Percentiles rank a stretch among this genome's conserved stretches.
These are phyloP conservation scores for Mormyrops attenuatus DNA, from an alignment of 2,797 vertebrate genomes.

Conservation along the genomic window DNA sequence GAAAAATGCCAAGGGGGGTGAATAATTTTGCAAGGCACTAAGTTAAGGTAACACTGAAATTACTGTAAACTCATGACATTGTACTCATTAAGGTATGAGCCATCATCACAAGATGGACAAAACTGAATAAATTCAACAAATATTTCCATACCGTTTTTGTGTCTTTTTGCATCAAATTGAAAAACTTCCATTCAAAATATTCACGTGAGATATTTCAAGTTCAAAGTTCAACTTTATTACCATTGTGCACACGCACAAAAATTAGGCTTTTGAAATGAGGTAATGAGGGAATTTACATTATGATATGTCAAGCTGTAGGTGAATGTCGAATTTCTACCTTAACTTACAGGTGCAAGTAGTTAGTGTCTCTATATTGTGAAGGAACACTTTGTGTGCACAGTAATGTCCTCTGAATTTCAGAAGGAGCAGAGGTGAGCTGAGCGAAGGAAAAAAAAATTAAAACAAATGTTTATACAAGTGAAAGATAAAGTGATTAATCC, in stretches of 20 bases:
- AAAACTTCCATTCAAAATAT: neutral
- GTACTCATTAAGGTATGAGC: neutral
- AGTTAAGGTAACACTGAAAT: neutral
- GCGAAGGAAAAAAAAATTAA: neutral
- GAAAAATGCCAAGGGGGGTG: neutral
- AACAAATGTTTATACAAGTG: neutral
- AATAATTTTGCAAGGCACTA: neutral
- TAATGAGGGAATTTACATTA: neutral
- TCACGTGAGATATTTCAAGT: neutral
- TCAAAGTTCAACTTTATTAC: neutral
- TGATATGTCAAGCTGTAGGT: neutral
- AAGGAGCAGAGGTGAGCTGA: neutral
- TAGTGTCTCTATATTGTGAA: neutral
- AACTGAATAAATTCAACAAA: neutral
- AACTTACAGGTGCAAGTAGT: neutral
- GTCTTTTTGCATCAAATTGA: neutral
- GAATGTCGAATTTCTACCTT: neutral
- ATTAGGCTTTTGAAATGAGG: neutral
- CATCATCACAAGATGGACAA: no score
- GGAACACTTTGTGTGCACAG: neutral
- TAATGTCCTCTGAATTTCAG: neutral
- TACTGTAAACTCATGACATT: neutral
- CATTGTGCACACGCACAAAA: neutral
- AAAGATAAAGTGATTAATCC: neutral
- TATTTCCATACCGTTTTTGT: neutral